Percentiles rank a stretch among this genome's conserved stretches.
phyloP scores from a whole-genome alignment of 2,888 invertebrate genomes.

The Eulithis prunata region DNA sequence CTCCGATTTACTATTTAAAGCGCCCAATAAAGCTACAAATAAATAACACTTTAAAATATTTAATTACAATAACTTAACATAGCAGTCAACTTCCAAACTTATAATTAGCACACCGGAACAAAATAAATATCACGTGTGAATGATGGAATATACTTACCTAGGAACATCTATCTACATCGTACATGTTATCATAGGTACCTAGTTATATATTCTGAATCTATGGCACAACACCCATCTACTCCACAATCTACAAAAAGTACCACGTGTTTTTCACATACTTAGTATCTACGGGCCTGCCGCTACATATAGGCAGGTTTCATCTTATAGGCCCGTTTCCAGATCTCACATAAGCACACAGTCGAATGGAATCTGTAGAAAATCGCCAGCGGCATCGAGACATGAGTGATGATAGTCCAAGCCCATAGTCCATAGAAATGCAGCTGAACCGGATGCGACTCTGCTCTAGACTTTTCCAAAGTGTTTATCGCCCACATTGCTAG shows the following conservation, averaged over 20 bases:
- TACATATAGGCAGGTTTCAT: slow-evolving; percentile 94
- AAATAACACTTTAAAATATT: slow-evolving; percentile 84
- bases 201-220: slow-evolving; percentile 54
- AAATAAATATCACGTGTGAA: slow-evolving; percentile 39
- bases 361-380: slow-evolving; percentile 98
- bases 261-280: slow-evolving; percentile 58
- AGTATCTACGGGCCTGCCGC: slow-evolving; percentile 74
- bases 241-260: slow-evolving; percentile 59
- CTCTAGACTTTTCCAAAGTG: slow-evolving; percentile 94
- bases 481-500: slow-evolving; percentile 98
- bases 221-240: slow-evolving; percentile 74
- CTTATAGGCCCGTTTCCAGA: slow-evolving; percentile 98
- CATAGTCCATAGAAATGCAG: slow-evolving; percentile 95
- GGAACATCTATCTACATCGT: slow-evolving; percentile 33
- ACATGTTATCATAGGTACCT: slow-evolving; percentile 20
- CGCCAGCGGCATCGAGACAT: slow-evolving; percentile 96
- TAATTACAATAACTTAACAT: slow-evolving; percentile 83
- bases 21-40: slow-evolving; percentile 81
- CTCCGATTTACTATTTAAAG: slow-evolving; percentile 67
- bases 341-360: slow-evolving; percentile 97
- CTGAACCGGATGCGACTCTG: slow-evolving; percentile 96
- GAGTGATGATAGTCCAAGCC: slow-evolving; percentile 98
- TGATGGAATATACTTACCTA: slow-evolving; percentile 20
- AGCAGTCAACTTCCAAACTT: slow-evolving; percentile 78
- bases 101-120: slow-evolving; percentile 54